Conservation (phyloP, 2,888 invertebrate genomes). For the Eledona agricola region DNA sequence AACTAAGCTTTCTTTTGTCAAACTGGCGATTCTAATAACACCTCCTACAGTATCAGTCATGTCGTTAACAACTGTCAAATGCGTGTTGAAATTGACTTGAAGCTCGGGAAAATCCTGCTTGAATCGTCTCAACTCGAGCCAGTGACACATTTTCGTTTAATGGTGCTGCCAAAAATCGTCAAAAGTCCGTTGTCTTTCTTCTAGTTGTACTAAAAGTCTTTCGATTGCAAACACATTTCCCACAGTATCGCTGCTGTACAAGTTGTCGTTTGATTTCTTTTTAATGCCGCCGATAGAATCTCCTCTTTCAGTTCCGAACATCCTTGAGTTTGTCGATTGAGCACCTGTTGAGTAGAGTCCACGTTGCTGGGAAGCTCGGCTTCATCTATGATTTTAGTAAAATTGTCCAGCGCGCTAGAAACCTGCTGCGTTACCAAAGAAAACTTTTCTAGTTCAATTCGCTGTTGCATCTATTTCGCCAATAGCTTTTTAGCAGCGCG, state of each 20-base stretch:
- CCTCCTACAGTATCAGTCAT: slow-evolving; percentile 92
- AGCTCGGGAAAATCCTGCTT: slow-evolving; percentile 94
- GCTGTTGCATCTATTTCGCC: slow-evolving; percentile 98
- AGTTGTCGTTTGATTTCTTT: too few relatives aligned
- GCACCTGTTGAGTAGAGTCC: slow-evolving; percentile 84
- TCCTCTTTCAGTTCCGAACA: slow-evolving; percentile 82
- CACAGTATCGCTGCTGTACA: slow-evolving; percentile 65
- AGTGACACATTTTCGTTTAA: slow-evolving; percentile 87
- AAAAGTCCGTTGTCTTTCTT: slow-evolving; percentile 93
- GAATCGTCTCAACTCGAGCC: slow-evolving; percentile 89
- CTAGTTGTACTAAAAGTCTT: slow-evolving; percentile 89
- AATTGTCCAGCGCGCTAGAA: slow-evolving; percentile 84
- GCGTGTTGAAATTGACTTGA: slow-evolving; percentile 82
- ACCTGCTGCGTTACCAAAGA: slow-evolving; percentile 91
- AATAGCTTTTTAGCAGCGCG: too few relatives aligned
- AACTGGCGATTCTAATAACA: slow-evolving; percentile 79
- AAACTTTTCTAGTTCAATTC: slow-evolving; percentile 96
- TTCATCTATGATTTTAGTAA: slow-evolving; percentile 89
- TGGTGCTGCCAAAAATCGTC: slow-evolving; percentile 95
- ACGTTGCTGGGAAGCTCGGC: slow-evolving; percentile 95
- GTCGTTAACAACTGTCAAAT: slow-evolving; percentile 80
- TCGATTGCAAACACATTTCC: slow-evolving; percentile 93
- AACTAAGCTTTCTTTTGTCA: slow-evolving; percentile 81
- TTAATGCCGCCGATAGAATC: slow-evolving; percentile 85
- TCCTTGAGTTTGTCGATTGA: slow-evolving; percentile 81